Evolutionary conservation across 2,888 invertebrate genomes (phyloP).

Genomic region (Nephrotoma appendiculata): DNA sequence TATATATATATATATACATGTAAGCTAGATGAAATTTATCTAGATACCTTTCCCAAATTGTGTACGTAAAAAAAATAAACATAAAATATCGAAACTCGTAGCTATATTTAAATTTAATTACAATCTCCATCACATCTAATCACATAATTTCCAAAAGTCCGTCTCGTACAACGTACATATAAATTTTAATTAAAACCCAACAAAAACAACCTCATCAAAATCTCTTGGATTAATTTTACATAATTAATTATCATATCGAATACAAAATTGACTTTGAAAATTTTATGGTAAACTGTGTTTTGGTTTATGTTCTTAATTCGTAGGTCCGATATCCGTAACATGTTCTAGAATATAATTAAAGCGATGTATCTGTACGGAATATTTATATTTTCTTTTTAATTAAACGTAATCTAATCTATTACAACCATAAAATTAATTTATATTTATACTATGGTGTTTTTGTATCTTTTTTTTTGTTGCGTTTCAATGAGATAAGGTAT

Average conservation of each 20-base stretch:
- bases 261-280: not conserved
- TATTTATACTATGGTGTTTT: not conserved
- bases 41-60: too few species aligned
- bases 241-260: not conserved
- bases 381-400: not conserved
- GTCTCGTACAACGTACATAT: not conserved
- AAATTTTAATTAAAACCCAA: not conserved
- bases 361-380: not conserved
- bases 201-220: not conserved
- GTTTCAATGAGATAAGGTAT: not conserved
- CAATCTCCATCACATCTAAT: not conserved
- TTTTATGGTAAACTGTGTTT: too few species aligned
- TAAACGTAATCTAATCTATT: not conserved
- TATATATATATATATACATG: not conserved
- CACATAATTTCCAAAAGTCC: not conserved
- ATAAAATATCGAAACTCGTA: too few species aligned
- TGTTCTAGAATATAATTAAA: not conserved
- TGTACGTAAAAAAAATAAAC: too few species aligned
- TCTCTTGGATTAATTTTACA: not conserved
- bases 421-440: not conserved
- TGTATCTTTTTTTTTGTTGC: not conserved
- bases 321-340: not conserved
- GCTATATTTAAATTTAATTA: not conserved
- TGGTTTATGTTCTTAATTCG: too few species aligned
- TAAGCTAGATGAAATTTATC: not conserved